Evolutionary conservation across 2,797 vertebrate species (phyloP), one percentile per base, ranked within the genome.

Genomic region (Premnoplex brunnescens): DNA sequence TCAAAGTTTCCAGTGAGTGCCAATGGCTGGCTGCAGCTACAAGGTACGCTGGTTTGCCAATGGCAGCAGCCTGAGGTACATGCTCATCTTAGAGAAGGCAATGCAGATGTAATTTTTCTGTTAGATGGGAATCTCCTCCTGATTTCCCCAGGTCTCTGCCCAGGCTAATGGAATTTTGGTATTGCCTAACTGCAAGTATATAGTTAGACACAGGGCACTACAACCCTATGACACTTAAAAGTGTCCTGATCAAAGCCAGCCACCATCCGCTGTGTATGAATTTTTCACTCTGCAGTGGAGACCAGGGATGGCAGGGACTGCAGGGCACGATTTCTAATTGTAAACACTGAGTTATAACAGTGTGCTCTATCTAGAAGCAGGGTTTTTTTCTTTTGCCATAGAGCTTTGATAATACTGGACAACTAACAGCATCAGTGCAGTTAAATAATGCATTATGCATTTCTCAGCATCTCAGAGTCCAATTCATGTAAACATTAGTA

Each of bases 241-340:
- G 55, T 7, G 20, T 46, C 23, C 49, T 37, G 20, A 43, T 22
- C 9, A 68, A 74, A 41, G 46, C 3, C 44, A 46, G 20, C 37
- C 10, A 10, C 26, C 23, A 30, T 14, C 20, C 0, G 0, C 37
- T 14, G 13, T 21, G 32, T 2, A 2, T 8, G 39, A 2, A 41
- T 36, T 90, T 34, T 56, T 32, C 64, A 82, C 12, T n/a, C 48
- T 49, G 58, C 52, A 26, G 14, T 26, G 15, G 30, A 58, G 27
- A 27, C 32, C 41, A 77, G 48, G 54, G 59, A 24, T 48, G 46
- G 44, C 37, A 68, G 10, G 23, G 37, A 41, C 37, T 52, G 43
- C 23, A 46, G 41, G 55, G 7, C 39, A 7, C 1, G 1, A 23
- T 58, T 27, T 73, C 54, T 49, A 9, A 12, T 7, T 64, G 32